Base-by-base conservation (phyloP, 2,888 invertebrate genomes). In the Leptodirus hochenwartii region DNA sequence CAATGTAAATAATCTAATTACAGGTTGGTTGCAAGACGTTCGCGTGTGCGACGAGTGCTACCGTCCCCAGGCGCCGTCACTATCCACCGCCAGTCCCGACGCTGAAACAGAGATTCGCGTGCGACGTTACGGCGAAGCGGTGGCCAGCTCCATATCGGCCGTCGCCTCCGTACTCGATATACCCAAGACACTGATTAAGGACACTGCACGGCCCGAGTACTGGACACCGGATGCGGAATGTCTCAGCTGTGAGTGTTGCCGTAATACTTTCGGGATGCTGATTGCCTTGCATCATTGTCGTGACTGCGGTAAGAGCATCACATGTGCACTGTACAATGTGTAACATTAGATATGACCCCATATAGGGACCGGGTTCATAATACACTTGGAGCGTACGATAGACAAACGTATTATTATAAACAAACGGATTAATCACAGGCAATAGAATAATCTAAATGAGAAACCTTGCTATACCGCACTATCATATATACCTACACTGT, bases 141-240 rank as follows among this genome's bases (percentile, higher is more conserved):
- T 81, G 2, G 68, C 71, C n/a, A 73, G 64, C 36, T 73, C 78
- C 0, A 47, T 81, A 15, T 69, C 66, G 36, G 71, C 67, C 15
- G 72, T 80, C 4, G 72, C 74, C 12, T 66, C 71, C 1, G 32
- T 35, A 9, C 55, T 79, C 5, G 74, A 70, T 39, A 77, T 76
- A 51, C 77, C 81, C 3, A 69, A 73, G 53, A 73, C 34, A 12
- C 27, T 73, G 25, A 70, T 84, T 26, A 81, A 80, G 50, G 77
- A 78, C 39, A 63, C 71, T 4, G 78, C 72, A 4, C 59, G 80
- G 22, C 82, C 82, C 1, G 54, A 66, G 1, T 84, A 84, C 50
- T 84, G 84, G 84, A 66, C 72, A 17, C 77, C 81, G 1, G 82
- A 84, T 50, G 61, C 61, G 4, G 69, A 77, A 43, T 68, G 78